phyloP scores from a whole-genome alignment of 2,113 vertebrate species.

The Leptobrachium leishanense region DNA sequence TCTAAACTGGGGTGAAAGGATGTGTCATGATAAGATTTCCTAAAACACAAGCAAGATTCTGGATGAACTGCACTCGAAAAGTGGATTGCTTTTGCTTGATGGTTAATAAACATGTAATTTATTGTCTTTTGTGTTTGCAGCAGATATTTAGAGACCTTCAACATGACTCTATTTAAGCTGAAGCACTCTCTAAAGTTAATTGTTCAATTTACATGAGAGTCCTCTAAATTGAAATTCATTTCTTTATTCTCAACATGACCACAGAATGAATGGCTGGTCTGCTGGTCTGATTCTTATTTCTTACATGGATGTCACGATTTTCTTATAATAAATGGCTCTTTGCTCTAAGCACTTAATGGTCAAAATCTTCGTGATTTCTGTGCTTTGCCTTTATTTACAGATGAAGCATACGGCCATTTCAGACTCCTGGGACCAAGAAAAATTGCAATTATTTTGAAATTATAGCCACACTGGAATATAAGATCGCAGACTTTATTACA shows the following conservation, averaged over 20 bases:
- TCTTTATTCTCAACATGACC: slow-evolving; percentile 31
- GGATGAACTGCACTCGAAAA: slow-evolving; percentile 36
- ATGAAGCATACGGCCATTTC: not conserved
- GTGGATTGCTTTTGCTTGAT: slow-evolving; percentile 50
- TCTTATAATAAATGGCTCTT: slow-evolving; percentile 33
- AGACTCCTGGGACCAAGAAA: not conserved
- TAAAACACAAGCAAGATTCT: slow-evolving; percentile 6
- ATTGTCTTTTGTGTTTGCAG: slow-evolving; percentile 50
- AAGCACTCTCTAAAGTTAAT: slow-evolving; percentile 56
- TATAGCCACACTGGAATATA: slow-evolving; percentile 5
- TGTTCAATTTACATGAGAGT: slow-evolving; percentile 54
- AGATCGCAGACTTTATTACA: not conserved
- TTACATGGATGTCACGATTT: slow-evolving; percentile 39
- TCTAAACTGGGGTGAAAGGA: not conserved
- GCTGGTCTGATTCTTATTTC: slow-evolving; percentile 35
- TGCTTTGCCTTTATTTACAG: slow-evolving; percentile 25
- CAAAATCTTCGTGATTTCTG: slow-evolving; percentile 8
- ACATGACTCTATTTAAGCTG: slow-evolving; percentile 50
- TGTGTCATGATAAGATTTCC: not conserved
- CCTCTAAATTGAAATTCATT: slow-evolving; percentile 54
- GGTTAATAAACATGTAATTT: slow-evolving; percentile 52
- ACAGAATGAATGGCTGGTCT: slow-evolving; percentile 32
- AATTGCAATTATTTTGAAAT: slow-evolving; percentile 8
- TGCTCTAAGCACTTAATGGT: slow-evolving; percentile 41
- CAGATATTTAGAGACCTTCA: slow-evolving; percentile 44